Base-by-base conservation (phyloP, 2,797 vertebrate species). In the Cetoscarus ocellatus region DNA sequence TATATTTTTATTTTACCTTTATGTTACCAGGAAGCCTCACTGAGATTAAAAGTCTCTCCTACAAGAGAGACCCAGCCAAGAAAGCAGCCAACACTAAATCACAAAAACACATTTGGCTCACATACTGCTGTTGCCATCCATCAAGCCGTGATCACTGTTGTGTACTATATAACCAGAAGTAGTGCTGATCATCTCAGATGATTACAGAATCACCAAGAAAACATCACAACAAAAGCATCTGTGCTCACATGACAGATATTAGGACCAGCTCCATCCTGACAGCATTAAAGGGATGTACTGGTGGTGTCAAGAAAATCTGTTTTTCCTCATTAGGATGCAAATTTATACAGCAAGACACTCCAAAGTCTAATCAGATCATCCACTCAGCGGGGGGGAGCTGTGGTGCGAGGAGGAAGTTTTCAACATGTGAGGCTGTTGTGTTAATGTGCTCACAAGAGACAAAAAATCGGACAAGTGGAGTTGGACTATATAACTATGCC, bases 351-450 rank as follows among this genome's bases (percentile, higher is more conserved):
- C 77, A 69, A 84, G 74, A 85, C 80, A 80, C 87, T 90, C 86
- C 79, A 78, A 82, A 88, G 86, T 90, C 84, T 86, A 87, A 91
- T 92, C 87, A 86, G 86, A 91, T 89, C 88, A 86, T 86, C 87
- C 82, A 66, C 88, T 90, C 90, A 53, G 85, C 69, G 50, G 85
- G 83, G 79, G 84, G 86, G 61, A 54, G 75, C 79, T 73, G 70
- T 79, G 87, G 82, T 66, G 79, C 43, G 76, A 81, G 75, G 15
- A 40, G 62, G 63, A 76, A 70, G 36, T 73, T 86, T 82, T 65
- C 75, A 80, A 71, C 59, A 56, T 82, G 83, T 84, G 84, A 57
- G 82, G 70, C 64, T 51, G 67, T 57, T 70, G 65, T 70, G 61
- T 63, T 68, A 71, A 72, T 66, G 76, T 66, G 77, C 57, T 76